Conservation (phyloP, 2,113 vertebrate genomes). For the Corythoichthys haematopterus region DNA sequence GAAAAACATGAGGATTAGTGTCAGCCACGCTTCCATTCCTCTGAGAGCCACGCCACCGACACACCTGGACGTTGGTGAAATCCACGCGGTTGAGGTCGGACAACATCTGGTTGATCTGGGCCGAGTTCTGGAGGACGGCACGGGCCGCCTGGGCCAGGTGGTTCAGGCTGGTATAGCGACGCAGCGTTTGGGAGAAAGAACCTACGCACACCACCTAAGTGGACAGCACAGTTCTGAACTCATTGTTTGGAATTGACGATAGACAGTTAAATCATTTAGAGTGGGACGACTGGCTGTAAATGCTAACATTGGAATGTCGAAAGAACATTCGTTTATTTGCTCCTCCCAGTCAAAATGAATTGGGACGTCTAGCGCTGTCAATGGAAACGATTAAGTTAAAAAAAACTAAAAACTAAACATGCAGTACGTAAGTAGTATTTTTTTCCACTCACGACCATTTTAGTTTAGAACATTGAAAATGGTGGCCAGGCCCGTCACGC, state of each 20-base stretch:
- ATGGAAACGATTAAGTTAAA: no score
- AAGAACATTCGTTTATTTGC: no score
- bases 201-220: constrained; percentile 80
- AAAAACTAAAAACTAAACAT: no score
- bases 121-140: constrained; percentile 84
- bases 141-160: constrained; percentile 86
- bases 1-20: neutral
- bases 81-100: constrained; percentile 89
- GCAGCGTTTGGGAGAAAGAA: constrained; percentile 85
- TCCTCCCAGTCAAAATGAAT: no score
- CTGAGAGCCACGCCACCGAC: neutral
- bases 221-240: neutral
- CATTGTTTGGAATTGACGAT: neutral
- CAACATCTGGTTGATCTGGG: constrained; percentile 91
- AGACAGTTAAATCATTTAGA: neutral
- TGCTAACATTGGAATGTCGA: no score
- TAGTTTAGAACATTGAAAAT: no score
- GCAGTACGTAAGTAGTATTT: no score
- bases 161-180: constrained; percentile 86
- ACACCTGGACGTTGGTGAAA: constrained; percentile 87
- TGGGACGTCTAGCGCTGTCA: no score
- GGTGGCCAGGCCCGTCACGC: no score
- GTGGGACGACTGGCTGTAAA: neutral
- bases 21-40: neutral
- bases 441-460: no score